Evolutionary conservation across 2,113 vertebrate species (phyloP).

Genomic region (Nycticryphes semicollaris): DNA sequence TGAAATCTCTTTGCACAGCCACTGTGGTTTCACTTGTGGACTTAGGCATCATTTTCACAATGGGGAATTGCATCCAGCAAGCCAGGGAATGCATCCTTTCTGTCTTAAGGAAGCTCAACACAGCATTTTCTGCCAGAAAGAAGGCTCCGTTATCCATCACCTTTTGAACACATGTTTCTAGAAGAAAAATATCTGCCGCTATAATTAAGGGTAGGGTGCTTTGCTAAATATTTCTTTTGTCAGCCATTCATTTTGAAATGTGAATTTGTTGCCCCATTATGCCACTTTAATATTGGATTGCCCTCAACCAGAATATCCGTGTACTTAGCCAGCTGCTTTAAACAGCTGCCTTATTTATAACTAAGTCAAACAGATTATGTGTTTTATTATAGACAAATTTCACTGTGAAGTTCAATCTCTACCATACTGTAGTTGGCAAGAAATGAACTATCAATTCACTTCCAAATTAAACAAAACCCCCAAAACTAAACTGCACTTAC

Average conservation of each 20-base stretch:
- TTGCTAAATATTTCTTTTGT: constrained; percentile 24
- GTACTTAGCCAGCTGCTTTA: constrained; percentile 52
- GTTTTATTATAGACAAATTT: not conserved
- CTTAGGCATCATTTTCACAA: not conserved
- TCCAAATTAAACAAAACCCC: not conserved
- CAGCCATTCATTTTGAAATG: constrained; percentile 17
- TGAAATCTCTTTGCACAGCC: not conserved
- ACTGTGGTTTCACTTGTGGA: not conserved
- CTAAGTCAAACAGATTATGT: constrained; percentile 1
- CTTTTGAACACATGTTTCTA: not conserved
- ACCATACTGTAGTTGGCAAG: not conserved
- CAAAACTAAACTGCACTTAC: not conserved
- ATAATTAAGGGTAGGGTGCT: constrained; percentile 14
- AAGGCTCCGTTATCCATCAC: not conserved
- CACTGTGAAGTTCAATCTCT: not conserved
- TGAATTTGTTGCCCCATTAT: not conserved
- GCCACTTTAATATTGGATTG: constrained; percentile 6
- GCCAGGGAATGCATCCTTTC: not conserved
- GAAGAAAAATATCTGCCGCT: constrained; percentile 7
- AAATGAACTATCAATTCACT: not conserved
- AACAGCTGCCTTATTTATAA: constrained; percentile 33
- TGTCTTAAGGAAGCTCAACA: not conserved
- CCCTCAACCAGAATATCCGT: constrained; percentile 32
- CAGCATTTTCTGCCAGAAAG: constrained; percentile 19
- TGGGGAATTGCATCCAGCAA: not conserved